Conservation (phyloP, 2,888 invertebrate genomes). For the Poecilobothrus nobilitatus region DNA sequence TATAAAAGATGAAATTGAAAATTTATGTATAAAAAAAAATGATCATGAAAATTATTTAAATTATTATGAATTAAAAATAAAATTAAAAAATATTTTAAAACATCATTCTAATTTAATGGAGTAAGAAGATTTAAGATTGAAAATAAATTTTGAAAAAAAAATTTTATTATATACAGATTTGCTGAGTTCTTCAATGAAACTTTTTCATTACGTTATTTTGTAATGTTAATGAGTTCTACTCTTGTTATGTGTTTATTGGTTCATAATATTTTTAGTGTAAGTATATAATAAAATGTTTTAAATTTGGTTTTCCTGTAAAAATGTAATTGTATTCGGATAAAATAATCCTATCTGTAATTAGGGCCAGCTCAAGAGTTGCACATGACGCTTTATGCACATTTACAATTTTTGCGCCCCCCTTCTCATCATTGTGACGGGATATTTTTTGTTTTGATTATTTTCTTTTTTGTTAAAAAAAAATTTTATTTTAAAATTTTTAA, state of each 20-base stretch:
- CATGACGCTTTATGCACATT: too few relatives aligned
- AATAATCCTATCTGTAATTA: too few relatives aligned
- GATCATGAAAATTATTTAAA: background rate
- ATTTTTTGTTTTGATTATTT: too few relatives aligned
- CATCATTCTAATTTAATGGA: background rate
- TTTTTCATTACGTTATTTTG: background rate
- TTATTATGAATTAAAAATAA: background rate
- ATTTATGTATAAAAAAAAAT: background rate
- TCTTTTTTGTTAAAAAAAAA: too few relatives aligned
- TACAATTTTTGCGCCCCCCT: too few relatives aligned
- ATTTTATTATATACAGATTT: background rate
- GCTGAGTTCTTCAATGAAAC: background rate
- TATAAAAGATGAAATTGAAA: background rate
- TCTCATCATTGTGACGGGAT: too few relatives aligned
- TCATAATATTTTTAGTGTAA: background rate
- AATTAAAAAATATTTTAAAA: background rate
- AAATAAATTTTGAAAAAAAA: background rate
- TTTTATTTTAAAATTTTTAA: too few relatives aligned
- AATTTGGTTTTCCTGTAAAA: too few relatives aligned
- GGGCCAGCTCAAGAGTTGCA: too few relatives aligned
- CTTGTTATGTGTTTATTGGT: background rate
- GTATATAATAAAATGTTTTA: too few relatives aligned
- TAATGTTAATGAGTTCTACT: background rate
- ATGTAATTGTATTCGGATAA: too few relatives aligned
- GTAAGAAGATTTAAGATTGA: background rate